Evolutionary conservation across 2,797 vertebrate genomes (phyloP).

Genomic region (Molossus molossus): DNA sequence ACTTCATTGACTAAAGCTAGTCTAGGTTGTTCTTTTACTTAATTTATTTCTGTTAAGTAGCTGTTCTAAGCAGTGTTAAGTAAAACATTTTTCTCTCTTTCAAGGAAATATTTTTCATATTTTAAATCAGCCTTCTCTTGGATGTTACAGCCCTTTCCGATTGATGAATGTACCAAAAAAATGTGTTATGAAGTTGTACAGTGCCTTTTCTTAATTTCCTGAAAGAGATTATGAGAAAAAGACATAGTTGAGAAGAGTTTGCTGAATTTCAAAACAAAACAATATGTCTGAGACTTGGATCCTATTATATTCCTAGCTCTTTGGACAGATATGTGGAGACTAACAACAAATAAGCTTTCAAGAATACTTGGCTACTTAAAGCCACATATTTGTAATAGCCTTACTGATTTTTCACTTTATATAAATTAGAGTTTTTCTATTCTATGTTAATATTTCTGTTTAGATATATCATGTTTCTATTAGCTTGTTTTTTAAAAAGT

Average conservation of each 20-base stretch:
- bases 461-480: slow-evolving; percentile 52
- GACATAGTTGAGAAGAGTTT: slow-evolving; percentile 43
- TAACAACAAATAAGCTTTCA: background rate
- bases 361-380: slow-evolving; percentile 35
- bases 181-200: background rate
- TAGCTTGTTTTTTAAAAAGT: slow-evolving; percentile 20
- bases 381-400: background rate
- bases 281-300: background rate
- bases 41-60: slow-evolving; percentile 26
- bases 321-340: background rate
- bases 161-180: slow-evolving; percentile 5
- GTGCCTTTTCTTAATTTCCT: slow-evolving; percentile 27
- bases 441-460: slow-evolving; percentile 53
- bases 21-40: slow-evolving; percentile 7
- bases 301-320: slow-evolving; percentile 31
- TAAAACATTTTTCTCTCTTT: slow-evolving; percentile 56
- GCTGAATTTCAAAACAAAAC: slow-evolving; percentile 49
- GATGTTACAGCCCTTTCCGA: background rate
- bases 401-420: slow-evolving; percentile 49
- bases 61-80: background rate
- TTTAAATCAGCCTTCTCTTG: background rate
- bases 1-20: background rate
- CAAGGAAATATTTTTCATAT: slow-evolving; percentile 45
- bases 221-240: background rate
- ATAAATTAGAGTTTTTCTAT: slow-evolving; percentile 6